These are phyloP conservation scores for Nomada flava DNA, from an alignment of 2,888 invertebrate species.

Conservation along the genomic window DNA sequence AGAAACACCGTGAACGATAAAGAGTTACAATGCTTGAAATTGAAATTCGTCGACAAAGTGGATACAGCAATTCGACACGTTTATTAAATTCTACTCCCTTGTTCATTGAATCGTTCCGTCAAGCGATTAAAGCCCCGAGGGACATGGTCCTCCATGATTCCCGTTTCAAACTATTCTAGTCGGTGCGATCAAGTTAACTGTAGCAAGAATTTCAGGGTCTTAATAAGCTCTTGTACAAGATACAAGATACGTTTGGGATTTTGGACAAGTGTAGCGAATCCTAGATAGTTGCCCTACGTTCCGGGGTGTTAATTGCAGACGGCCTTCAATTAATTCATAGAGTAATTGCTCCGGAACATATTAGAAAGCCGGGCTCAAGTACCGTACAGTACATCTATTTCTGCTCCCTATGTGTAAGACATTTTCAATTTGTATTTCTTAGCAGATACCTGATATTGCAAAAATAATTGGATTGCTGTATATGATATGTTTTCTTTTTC, in stretches of 20 bases:
- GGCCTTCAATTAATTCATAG: constrained; percentile 13
- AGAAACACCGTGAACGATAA: too few species aligned
- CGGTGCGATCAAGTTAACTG: not conserved
- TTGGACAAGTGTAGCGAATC: not conserved
- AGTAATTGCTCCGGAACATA: not conserved
- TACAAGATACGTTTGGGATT: constrained; percentile 22
- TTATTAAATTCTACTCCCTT: not conserved
- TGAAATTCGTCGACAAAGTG: too few species aligned
- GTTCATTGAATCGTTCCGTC: too few species aligned
- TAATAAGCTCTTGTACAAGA: constrained; percentile 22
- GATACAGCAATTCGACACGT: not conserved
- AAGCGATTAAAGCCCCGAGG: not conserved
- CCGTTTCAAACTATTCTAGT: constrained; percentile 2
- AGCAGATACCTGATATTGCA: too few species aligned
- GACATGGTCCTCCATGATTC: not conserved
- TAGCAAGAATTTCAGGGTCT: constrained; percentile 3
- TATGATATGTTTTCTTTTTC: too few species aligned
- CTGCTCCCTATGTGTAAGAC: not conserved
- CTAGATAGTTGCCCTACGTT: not conserved
- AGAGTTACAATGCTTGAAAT: too few species aligned
- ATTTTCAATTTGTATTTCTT: too few species aligned
- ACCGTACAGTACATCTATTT: not conserved
- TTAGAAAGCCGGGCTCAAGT: not conserved
- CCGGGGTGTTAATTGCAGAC: not conserved
- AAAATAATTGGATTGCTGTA: too few species aligned